A percentile compares a stretch with the other conserved stretches of the same genome.
Evolutionary conservation across 2,888 invertebrate species (phyloP).

Genomic region (Drosophila macrospina): DNA sequence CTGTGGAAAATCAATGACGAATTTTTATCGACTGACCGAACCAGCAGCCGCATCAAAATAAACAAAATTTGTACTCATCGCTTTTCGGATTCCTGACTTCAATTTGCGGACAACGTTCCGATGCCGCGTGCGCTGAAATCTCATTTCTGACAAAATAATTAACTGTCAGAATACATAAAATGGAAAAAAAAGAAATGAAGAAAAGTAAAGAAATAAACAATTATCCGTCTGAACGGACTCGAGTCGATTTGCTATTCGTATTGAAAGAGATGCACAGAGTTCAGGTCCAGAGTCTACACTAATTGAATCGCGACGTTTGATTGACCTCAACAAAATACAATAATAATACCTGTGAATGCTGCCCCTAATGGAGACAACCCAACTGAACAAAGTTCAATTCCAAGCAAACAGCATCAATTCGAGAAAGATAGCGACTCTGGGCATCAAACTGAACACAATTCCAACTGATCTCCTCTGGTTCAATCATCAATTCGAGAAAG

Average conservation of each 20-base stretch:
- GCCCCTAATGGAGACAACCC: background rate
- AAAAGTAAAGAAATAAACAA: conserved; percentile 76
- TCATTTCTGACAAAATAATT: conserved; percentile 77
- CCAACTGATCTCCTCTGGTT: no score
- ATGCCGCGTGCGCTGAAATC: conserved; percentile 51
- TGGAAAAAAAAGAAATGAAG: conserved; percentile 69
- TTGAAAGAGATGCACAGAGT: conserved; percentile 13
- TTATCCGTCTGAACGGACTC: conserved; percentile 39
- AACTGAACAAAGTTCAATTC: conserved; percentile 5
- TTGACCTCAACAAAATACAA: conserved; percentile 24
- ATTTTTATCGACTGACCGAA: conserved; percentile 74
- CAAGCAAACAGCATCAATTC: background rate
- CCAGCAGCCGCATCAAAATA: conserved; percentile 75
- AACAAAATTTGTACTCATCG: conserved; percentile 65
- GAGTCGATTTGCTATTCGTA: no score
- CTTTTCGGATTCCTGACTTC: conserved; percentile 41
- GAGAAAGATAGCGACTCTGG: no score
- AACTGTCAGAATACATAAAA: conserved; percentile 74
- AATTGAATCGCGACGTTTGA: conserved; percentile 62
- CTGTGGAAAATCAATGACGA: conserved; percentile 69
- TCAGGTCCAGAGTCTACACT: conserved; percentile 30
- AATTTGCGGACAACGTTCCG: conserved; percentile 38
- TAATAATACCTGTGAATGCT: conserved; percentile 9
- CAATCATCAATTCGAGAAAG: no score
- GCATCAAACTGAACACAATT: no score